Evolutionary conservation across 2,113 vertebrate genomes (phyloP).

Genomic region (Cyprinodon variegatus): DNA sequence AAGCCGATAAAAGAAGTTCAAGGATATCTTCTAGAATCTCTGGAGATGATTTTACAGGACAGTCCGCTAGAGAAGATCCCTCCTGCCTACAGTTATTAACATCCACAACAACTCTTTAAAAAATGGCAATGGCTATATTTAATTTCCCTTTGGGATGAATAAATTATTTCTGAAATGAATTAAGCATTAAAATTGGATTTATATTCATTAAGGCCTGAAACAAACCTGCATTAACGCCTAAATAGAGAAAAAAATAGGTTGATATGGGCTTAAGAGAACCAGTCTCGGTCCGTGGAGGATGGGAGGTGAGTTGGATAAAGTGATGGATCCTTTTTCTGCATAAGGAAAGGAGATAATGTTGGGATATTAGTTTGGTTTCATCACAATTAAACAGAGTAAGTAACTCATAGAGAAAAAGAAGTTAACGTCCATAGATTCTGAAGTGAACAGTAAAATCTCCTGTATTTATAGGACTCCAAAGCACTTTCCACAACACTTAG

Average conservation of each 20-base stretch:
- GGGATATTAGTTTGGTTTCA: neutral
- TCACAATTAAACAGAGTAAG: neutral
- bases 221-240: neutral
- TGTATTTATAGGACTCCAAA: too few relatives aligned
- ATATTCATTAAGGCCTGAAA: neutral
- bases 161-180: too few relatives aligned
- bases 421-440: neutral
- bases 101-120: too few relatives aligned
- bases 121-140: too few relatives aligned
- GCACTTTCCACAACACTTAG: too few relatives aligned
- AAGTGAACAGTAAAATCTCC: neutral
- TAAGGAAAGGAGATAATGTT: neutral
- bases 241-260: neutral
- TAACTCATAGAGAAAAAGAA: neutral
- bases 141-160: too few relatives aligned
- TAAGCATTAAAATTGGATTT: neutral
- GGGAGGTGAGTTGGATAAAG: neutral
- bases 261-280: neutral
- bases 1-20: too few relatives aligned
- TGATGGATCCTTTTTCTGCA: neutral
- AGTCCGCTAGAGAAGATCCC: too few relatives aligned
- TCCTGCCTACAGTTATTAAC: too few relatives aligned
- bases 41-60: too few relatives aligned
- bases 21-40: too few relatives aligned
- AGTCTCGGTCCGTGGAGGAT: neutral